Evolutionary conservation across 2,797 vertebrate species (phyloP).

Genomic region (Arrhamphus sclerolepis): DNA sequence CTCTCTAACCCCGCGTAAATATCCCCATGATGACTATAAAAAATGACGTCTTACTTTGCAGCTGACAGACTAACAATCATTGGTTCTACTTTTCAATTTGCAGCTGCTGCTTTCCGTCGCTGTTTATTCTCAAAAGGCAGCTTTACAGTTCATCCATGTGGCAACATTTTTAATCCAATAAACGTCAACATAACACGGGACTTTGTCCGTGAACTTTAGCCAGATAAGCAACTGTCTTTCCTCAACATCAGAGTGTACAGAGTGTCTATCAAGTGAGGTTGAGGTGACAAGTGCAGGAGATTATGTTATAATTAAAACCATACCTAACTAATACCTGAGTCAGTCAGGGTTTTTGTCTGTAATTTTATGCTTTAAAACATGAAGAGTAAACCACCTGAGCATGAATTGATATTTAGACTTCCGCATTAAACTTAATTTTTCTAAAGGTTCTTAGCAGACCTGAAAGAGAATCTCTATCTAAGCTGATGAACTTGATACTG

Average conservation of each 20-base stretch:
- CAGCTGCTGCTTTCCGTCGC: conserved; percentile 21
- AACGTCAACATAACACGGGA: conserved; percentile 9
- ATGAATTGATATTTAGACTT: not conserved
- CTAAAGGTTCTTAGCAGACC: conserved; percentile 13
- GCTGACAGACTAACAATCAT: not conserved
- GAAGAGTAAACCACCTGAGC: conserved; percentile 1
- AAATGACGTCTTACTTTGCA: conserved; percentile 12
- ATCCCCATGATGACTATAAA: conserved; percentile 14
- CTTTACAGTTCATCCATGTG: conserved; percentile 14
- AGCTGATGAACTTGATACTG: not conserved
- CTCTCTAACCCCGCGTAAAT: not conserved
- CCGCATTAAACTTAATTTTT: not conserved
- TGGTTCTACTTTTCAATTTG: conserved; percentile 23
- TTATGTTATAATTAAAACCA: not conserved
- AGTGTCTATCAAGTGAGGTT: not conserved
- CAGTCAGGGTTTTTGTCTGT: no score
- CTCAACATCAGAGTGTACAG: not conserved
- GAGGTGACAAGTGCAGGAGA: no score
- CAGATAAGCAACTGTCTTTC: conserved; percentile 3
- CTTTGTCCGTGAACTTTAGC: not conserved
- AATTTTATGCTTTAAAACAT: not conserved
- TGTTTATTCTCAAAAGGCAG: conserved; percentile 2
- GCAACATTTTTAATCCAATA: conserved; percentile 9
- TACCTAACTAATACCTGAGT: not conserved
- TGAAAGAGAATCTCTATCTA: not conserved